Evolutionary conservation across 2,888 invertebrate species (phyloP), one percentile per base, ranked within the genome.

Genomic region (Stomorhina lunata): DNA sequence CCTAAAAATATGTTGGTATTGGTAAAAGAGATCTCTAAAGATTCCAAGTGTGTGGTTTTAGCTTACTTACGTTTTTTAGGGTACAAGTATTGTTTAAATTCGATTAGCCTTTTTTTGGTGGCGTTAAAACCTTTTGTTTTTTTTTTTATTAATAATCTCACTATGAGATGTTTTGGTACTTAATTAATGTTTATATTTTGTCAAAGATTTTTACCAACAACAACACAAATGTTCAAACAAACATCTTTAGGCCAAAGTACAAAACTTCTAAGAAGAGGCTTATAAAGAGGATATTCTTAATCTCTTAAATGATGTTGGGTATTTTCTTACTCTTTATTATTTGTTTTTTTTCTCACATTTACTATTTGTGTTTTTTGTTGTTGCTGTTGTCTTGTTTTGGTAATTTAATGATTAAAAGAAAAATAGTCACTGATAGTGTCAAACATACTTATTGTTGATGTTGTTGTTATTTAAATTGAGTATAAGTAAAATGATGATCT

Each of bases 321-420:
- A 45, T 50, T 43, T 66, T 59, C 20, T 55, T 37, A n/a, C 40
- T 27, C 29, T 68, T 34, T 48, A 61, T 43, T 9, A 55, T 45
- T 9, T 45, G 48, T 48, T 79, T 66, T 53, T 69, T 86, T 86
- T 84, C 40, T 87, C 87, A 85, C 87, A 87, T 86, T 86, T 25
- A 4, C 12, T n/a, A n/a, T n/a, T n/a, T n/a, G n/a, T n/a, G n/a
- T n/a, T n/a, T n/a, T n/a, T n/a, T 53, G 4, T 50, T 63, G 72
- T 71, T 61, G 29, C 25, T 69, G 48, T 55, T 34, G 53, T 53
- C n/a, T n/a, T n/a, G n/a, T 80, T 77, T 84, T 83, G 75, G 57
- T 72, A 85, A 86, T 88, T 86, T 87, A 45, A 88, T 88, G 79
- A 80, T 86, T 87, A 88, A 34, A 27, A 68, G 37, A 55, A 43